phyloP scores from a whole-genome alignment of 2,797 vertebrate genomes.

The Yasuhikotakia modesta region DNA sequence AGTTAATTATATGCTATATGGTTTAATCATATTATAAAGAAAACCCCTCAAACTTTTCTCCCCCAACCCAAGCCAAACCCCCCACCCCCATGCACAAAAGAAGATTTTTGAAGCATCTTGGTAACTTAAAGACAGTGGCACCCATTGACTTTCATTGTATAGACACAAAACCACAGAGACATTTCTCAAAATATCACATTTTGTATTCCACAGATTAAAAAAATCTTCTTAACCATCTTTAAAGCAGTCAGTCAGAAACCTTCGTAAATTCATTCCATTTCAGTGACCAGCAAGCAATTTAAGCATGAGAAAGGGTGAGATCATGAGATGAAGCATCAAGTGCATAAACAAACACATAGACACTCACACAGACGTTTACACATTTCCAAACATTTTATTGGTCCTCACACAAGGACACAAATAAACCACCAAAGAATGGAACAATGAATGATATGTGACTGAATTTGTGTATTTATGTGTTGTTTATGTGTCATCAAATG shows the following conservation, averaged over 20 bases:
- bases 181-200: too few species aligned
- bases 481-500: constrained; percentile 63
- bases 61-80: too few species aligned
- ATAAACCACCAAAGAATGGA: constrained; percentile 40
- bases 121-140: too few species aligned
- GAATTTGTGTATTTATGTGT: constrained; percentile 69
- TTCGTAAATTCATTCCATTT: constrained; percentile 24
- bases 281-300: constrained; percentile 34
- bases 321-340: constrained; percentile 60
- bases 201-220: too few species aligned
- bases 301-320: constrained; percentile 59
- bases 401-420: constrained; percentile 8
- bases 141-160: too few species aligned
- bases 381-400: background rate
- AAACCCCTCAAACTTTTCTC: background rate
- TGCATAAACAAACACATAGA: constrained; percentile 30
- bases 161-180: too few species aligned
- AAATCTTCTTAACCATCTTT: too few species aligned
- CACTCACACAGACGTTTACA: constrained; percentile 16
- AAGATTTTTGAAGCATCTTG: too few species aligned
- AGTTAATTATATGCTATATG: background rate
- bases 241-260: constrained; percentile 34
- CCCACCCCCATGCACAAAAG: too few species aligned
- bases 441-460: constrained; percentile 47
- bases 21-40: background rate